A percentile compares a stretch with the other conserved stretches of the same genome.
Conservation (phyloP, 2,113 vertebrate genomes). For the Xenopus laevis region DNA sequence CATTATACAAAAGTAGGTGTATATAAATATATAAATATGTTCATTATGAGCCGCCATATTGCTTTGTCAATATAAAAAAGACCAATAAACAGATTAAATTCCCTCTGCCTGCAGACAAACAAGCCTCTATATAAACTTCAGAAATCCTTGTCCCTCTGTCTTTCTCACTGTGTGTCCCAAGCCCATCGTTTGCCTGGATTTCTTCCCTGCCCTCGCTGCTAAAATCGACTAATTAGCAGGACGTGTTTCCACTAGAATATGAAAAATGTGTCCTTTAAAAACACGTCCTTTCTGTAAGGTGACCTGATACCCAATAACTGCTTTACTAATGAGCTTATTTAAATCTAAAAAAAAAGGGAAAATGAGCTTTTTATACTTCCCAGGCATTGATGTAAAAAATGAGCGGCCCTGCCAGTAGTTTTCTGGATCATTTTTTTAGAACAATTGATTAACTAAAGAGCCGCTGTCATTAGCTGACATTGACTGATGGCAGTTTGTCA, state of each 20-base stretch:
- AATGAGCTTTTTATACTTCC: slow-evolving; percentile 83
- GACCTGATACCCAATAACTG: slow-evolving; percentile 81
- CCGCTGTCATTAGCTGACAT: slow-evolving; percentile 80
- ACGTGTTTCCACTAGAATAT: slow-evolving; percentile 76
- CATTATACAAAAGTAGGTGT: too few species aligned
- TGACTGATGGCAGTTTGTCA: slow-evolving; percentile 85
- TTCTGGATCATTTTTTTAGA: slow-evolving; percentile 84
- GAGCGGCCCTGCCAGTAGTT: slow-evolving; percentile 74
- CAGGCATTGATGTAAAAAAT: slow-evolving; percentile 83
- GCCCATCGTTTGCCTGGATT: slow-evolving; percentile 15
- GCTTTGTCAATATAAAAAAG: too few species aligned
- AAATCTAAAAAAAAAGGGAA: slow-evolving; percentile 66
- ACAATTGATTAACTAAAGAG: slow-evolving; percentile 84
- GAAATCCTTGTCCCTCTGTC: neutral
- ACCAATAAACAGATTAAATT: too few species aligned
- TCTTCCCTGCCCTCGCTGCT: slow-evolving; percentile 59
- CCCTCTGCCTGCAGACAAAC: too few species aligned
- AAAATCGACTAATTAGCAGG: slow-evolving; percentile 53
- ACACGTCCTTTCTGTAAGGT: slow-evolving; percentile 77
- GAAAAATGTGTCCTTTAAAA: slow-evolving; percentile 76
- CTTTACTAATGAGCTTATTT: slow-evolving; percentile 85
- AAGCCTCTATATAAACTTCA: neutral
- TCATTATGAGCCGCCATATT: too few species aligned
- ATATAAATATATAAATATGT: too few species aligned
- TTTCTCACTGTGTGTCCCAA: neutral